phyloP scores from a whole-genome alignment of 2,113 vertebrate genomes.

The Pimephales promelas region DNA sequence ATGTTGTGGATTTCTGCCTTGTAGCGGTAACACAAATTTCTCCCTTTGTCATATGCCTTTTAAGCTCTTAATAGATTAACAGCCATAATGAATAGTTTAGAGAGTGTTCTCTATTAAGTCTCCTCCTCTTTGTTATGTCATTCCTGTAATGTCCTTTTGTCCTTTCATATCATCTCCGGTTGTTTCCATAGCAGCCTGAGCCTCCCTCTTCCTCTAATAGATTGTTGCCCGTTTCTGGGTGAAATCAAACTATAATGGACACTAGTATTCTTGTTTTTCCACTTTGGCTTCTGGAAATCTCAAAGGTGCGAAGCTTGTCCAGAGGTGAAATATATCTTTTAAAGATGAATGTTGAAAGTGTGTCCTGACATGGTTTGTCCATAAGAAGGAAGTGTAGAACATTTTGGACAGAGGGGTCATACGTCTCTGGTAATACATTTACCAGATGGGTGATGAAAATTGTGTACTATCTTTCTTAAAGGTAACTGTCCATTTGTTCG shows the following conservation, averaged over 20 bases:
- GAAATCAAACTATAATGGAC: slow-evolving; percentile 12
- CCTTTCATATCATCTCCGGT: slow-evolving; percentile 1
- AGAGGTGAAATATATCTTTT: slow-evolving; percentile 50
- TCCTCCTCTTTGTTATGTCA: not conserved
- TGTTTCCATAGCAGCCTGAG: slow-evolving; percentile 23
- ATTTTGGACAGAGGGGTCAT: slow-evolving; percentile 43
- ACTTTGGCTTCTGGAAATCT: slow-evolving; percentile 48
- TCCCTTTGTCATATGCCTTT: not conserved
- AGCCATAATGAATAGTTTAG: slow-evolving; percentile 11
- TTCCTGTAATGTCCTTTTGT: not conserved
- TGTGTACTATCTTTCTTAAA: not conserved
- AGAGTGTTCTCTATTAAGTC: not conserved
- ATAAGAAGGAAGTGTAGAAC: slow-evolving; percentile 54
- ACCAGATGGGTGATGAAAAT: slow-evolving; percentile 47
- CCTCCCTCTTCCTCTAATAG: slow-evolving; percentile 34
- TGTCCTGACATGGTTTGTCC: slow-evolving; percentile 40
- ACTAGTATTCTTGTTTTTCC: slow-evolving; percentile 44
- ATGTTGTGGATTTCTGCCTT: slow-evolving; percentile 17
- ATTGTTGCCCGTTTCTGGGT: not conserved
- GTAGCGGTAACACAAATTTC: slow-evolving; percentile 18
- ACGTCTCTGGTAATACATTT: slow-evolving; percentile 53
- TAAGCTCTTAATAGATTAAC: slow-evolving; percentile 24
- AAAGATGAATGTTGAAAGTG: slow-evolving; percentile 56
- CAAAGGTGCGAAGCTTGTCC: slow-evolving; percentile 41
- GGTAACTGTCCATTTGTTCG: too few relatives aligned